Conservation (phyloP, 1,140 invertebrate genomes). For the Cyclina sinensis region DNA sequence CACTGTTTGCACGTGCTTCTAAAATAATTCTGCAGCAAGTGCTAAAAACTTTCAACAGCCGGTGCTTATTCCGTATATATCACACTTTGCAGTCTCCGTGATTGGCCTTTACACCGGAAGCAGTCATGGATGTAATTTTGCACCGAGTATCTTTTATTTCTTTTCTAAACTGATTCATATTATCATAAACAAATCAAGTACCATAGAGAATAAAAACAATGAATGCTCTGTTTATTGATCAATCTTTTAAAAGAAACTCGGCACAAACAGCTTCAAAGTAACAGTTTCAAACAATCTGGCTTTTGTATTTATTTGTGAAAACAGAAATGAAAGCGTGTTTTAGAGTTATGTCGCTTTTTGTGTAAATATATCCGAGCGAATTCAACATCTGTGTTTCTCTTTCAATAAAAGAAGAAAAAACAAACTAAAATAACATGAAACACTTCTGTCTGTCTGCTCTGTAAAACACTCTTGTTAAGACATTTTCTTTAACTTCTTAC, state of each 20-base stretch:
- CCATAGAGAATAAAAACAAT: not conserved
- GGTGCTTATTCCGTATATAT: too few relatives aligned
- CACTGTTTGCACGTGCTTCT: too few relatives aligned
- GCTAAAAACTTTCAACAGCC: too few relatives aligned
- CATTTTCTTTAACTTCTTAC: too few relatives aligned
- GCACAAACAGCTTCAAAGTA: conserved; percentile 22
- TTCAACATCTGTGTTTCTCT: conserved; percentile 28
- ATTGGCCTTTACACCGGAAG: too few relatives aligned
- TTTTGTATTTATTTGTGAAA: conserved; percentile 31
- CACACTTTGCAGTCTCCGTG: too few relatives aligned
- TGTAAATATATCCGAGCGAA: conserved; percentile 9
- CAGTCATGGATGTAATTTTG: not conserved
- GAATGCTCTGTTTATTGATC: not conserved
- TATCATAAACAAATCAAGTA: not conserved
- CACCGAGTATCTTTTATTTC: not conserved
- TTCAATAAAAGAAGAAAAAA: conserved; percentile 15
- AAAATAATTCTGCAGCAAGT: too few relatives aligned
- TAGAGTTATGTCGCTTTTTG: conserved; percentile 7
- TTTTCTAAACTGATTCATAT: conserved; percentile 2
- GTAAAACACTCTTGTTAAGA: too few relatives aligned
- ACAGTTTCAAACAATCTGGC: conserved; percentile 14
- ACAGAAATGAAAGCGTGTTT: conserved; percentile 26
- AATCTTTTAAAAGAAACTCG: not conserved
- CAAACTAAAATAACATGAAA: conserved; percentile 14
- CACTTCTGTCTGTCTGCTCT: not conserved